A percentile compares a stretch with the other conserved stretches of the same genome.
These are phyloP conservation scores for Stratiomys singularior DNA, from an alignment of 2,888 invertebrate species.

Conservation along the genomic window DNA sequence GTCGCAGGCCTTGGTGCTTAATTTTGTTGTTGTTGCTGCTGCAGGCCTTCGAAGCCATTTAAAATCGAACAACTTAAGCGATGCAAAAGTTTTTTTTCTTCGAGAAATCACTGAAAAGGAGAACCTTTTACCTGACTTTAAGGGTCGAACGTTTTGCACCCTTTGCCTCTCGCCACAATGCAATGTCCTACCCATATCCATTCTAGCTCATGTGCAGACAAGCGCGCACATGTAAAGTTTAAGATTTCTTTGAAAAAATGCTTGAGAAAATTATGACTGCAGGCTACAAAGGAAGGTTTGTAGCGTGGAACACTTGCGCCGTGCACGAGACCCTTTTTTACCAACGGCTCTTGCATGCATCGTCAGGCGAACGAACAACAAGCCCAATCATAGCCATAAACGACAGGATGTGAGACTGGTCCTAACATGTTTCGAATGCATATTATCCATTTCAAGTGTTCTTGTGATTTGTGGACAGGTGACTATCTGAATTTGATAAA, in stretches of 20 bases:
- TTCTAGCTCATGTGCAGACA: not conserved
- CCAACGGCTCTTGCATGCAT: too few relatives aligned
- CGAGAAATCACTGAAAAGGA: constrained; percentile 28
- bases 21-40: not conserved
- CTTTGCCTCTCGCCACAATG: not conserved
- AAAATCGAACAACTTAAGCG: not conserved
- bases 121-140: constrained; percentile 35
- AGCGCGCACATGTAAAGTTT: constrained; percentile 34
- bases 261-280: constrained; percentile 25
- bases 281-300: not conserved
- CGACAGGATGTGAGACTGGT: too few relatives aligned
- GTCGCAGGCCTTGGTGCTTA: too few relatives aligned
- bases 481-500: too few relatives aligned
- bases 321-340: constrained; percentile 38
- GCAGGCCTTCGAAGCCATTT: too few relatives aligned
- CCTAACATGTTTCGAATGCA: too few relatives aligned
- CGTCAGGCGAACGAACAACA: too few relatives aligned
- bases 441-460: too few relatives aligned
- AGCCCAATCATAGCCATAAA: too few relatives aligned
- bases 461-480: too few relatives aligned
- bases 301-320: constrained; percentile 45
- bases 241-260: constrained; percentile 36
- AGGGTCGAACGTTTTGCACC: constrained; percentile 29
- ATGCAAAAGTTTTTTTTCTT: constrained; percentile 43
- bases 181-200: too few relatives aligned